phyloP scores from a whole-genome alignment of 1,140 invertebrate genomes.

The Rhyzopertha dominica region DNA sequence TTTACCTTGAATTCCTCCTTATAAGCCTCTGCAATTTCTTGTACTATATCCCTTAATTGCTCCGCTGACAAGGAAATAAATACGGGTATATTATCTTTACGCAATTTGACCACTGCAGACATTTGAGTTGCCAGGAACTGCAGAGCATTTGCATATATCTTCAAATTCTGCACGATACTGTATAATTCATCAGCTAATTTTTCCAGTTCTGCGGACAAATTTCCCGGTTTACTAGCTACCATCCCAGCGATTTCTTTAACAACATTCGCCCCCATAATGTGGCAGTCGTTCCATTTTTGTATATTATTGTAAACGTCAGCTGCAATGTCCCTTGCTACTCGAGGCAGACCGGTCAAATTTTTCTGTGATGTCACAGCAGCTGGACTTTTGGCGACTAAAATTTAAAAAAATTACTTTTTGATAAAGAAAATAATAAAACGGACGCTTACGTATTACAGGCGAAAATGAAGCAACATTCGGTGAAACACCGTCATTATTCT shows the following conservation, averaged over 20 bases:
- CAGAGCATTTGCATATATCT: slow-evolving; percentile 18
- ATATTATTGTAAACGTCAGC: slow-evolving; percentile 43
- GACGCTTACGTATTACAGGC: slow-evolving; percentile 3
- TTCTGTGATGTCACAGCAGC: slow-evolving; percentile 27
- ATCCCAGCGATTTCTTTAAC: slow-evolving; percentile 35
- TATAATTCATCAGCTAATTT: slow-evolving; percentile 25
- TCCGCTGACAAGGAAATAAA: slow-evolving; percentile 32
- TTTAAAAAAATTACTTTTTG: slow-evolving; percentile 4
- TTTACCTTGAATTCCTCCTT: slow-evolving; percentile 35
- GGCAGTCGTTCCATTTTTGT: slow-evolving; percentile 41
- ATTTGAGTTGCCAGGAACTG: slow-evolving; percentile 26
- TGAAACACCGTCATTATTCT: no score
- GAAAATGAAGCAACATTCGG: no score
- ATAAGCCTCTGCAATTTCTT: slow-evolving; percentile 32
- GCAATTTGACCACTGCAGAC: slow-evolving; percentile 29
- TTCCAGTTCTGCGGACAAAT: slow-evolving; percentile 31
- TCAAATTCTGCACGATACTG: slow-evolving; percentile 24
- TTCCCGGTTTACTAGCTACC: slow-evolving; percentile 26
- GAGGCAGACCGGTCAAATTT: slow-evolving; percentile 41
- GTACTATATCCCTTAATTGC: slow-evolving; percentile 20
- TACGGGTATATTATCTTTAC: slow-evolving; percentile 29
- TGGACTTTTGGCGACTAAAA: slow-evolving; percentile 38
- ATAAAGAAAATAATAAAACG: not conserved
- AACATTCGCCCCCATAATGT: slow-evolving; percentile 36
- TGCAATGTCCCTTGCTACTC: slow-evolving; percentile 37